A percentile compares a stretch with the other conserved stretches of the same genome.
Evolutionary conservation across 2,888 invertebrate species (phyloP).

Genomic region (Yponomeuta malinellus): DNA sequence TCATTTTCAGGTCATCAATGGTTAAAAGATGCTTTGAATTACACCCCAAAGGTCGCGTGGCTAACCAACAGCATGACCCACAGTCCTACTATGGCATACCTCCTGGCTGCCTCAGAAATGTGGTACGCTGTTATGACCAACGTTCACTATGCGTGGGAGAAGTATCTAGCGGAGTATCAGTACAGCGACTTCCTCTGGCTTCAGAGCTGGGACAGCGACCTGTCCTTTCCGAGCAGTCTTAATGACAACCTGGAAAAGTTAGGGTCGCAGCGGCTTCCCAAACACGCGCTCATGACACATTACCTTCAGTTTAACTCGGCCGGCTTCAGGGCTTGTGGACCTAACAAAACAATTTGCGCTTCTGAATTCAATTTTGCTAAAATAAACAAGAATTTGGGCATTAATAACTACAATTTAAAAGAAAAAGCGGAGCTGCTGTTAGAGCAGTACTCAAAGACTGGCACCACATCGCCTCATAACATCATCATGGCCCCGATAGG

Average conservation of each 20-base stretch:
- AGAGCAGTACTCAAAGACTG: constrained; percentile 92
- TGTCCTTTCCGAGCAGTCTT: constrained; percentile 34
- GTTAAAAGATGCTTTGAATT: constrained; percentile 86
- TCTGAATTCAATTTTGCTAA: constrained; percentile 80
- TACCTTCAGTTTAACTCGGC: constrained; percentile 57
- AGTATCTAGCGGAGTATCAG: constrained; percentile 90
- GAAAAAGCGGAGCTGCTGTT: constrained; percentile 88
- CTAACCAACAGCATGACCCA: constrained; percentile 97
- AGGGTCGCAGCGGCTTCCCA: constrained; percentile 50
- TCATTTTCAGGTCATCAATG: constrained; percentile 87
- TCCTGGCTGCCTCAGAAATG: constrained; percentile 87
- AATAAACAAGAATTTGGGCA: constrained; percentile 82
- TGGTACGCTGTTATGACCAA: constrained; percentile 90
- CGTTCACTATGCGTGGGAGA: constrained; percentile 95
- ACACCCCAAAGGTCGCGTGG: constrained; percentile 89
- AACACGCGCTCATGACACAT: constrained; percentile 51
- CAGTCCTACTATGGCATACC: constrained; percentile 92
- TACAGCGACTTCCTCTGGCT: constrained; percentile 93
- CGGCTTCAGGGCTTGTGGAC: constrained; percentile 55
- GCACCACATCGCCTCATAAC: constrained; percentile 91
- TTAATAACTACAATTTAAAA: constrained; percentile 88
- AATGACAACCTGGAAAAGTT: constrained; percentile 47
- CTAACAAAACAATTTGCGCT: constrained; percentile 41
- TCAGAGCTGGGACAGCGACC: constrained; percentile 84
- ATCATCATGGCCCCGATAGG: constrained; percentile 94